Evolutionary conservation across 2,888 invertebrate species (phyloP), one percentile per base, ranked within the genome.

Genomic region (Cryptophagus acutangulus): DNA sequence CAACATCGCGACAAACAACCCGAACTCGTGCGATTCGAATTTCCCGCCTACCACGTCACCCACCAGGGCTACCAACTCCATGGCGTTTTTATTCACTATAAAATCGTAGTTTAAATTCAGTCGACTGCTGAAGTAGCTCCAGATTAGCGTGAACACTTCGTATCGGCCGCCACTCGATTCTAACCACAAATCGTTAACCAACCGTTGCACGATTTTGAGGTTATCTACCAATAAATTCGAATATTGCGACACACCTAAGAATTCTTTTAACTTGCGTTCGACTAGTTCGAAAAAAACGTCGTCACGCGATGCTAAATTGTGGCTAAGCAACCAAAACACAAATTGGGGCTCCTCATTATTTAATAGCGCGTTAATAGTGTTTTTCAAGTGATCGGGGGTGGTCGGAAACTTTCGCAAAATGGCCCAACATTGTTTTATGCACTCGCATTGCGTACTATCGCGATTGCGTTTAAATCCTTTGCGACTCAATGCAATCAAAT

Each of bases 51-150:
- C 3, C 3, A 26, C 9, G 12, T 3, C 12, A 12, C 12, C 26
- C 10, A 6, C n/a, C 26, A 12, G n/a, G n/a, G n/a, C 5, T 3
- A 26, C 26, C 26, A 26, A 3, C n/a, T 26, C 5, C 26, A 26
- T 12, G 26, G 26, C 26, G 12, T 35, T 46, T 31, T 51, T 43
- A 24, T 51, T 51, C 37, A 51, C 58, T 6, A 48, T 51, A 16
- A 59, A 56, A 14, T 55, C 42, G 40, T 61, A n/a, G n/a, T n/a
- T n/a, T n/a, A n/a, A n/a, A n/a, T n/a, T 65, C 28, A 58, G 38
- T 41, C 55, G 46, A 50, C 65, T 67, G 38, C 67, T 65, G 43
- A 63, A 67, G 48, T 62, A 62, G 33, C 67, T 67, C 69, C 70
- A 70, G 4, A 67, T 48, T 3, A 57, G 46, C 48, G 66, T 64